Percentiles rank a stretch among this genome's conserved stretches.
phyloP scores from a whole-genome alignment of 2,113 vertebrate genomes.

The Acinonyx jubatus region DNA sequence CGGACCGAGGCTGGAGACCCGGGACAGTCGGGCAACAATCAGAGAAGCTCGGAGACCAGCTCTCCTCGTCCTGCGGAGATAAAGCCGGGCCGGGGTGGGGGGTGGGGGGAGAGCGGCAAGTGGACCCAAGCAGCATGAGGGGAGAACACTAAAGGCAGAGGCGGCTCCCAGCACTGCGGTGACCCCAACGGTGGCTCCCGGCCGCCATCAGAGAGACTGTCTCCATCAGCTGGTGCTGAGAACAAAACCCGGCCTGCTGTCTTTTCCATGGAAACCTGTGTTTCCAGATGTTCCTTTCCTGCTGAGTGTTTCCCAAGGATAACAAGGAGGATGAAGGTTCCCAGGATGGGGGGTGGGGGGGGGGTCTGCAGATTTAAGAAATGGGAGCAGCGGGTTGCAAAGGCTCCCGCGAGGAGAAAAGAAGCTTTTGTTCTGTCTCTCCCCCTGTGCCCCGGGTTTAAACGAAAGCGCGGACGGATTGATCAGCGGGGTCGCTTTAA shows the following conservation, averaged over 20 bases:
- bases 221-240: background rate
- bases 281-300: conserved; percentile 51
- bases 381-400: background rate
- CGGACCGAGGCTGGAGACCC: background rate
- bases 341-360: background rate
- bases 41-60: background rate
- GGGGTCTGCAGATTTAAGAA: background rate
- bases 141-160: background rate
- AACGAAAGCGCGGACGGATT: background rate
- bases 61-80: background rate
- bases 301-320: conserved; percentile 15
- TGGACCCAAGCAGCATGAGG: background rate
- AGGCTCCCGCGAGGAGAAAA: conserved; percentile 15
- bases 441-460: background rate
- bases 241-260: conserved; percentile 29
- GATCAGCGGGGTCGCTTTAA: background rate
- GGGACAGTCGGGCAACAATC: background rate
- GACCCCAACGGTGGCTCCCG: background rate
- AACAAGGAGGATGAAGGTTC: background rate
- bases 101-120: background rate
- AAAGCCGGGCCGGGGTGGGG: background rate
- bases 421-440: conserved; percentile 11
- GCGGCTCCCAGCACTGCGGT: background rate
- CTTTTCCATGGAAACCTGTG: conserved; percentile 69
- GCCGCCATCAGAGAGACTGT: background rate